Percentiles rank a stretch among this genome's conserved stretches.
Evolutionary conservation across 1,140 invertebrate species (phyloP).

Genomic region (Vanessa atalanta): DNA sequence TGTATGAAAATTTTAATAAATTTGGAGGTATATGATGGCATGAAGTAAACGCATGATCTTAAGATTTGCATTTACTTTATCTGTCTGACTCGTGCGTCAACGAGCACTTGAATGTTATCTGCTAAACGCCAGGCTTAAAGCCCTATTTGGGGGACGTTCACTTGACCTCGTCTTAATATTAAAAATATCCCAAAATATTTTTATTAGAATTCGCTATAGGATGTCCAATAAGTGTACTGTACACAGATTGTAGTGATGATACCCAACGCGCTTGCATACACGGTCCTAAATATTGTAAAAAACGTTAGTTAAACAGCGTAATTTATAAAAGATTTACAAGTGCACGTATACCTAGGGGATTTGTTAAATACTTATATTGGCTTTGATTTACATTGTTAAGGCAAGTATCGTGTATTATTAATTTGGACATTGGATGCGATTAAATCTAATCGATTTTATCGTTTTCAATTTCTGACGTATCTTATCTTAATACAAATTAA

Average conservation of each 20-base stretch:
- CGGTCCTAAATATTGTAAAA: too few relatives aligned
- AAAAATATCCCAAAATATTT: slow-evolving; percentile 1
- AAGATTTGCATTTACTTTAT: slow-evolving; percentile 19
- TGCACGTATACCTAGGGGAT: slow-evolving; percentile 15
- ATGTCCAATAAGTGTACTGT: too few relatives aligned
- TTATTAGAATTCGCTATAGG: too few relatives aligned
- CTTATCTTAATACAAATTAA: slow-evolving; percentile 56
- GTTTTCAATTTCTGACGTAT: slow-evolving; percentile 47
- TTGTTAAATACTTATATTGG: slow-evolving; percentile 29
- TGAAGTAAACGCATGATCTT: slow-evolving; percentile 8
- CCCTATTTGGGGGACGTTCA: neutral
- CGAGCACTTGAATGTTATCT: slow-evolving; percentile 18
- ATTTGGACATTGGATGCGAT: slow-evolving; percentile 39
- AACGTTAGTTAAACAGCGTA: too few relatives aligned
- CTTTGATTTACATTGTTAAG: slow-evolving; percentile 36
- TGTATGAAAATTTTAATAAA: neutral
- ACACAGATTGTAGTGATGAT: too few relatives aligned
- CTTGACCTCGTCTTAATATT: neutral
- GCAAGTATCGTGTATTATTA: slow-evolving; percentile 36
- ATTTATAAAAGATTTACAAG: neutral
- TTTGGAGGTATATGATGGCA: neutral
- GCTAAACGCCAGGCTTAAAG: slow-evolving; percentile 12
- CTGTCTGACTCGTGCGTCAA: slow-evolving; percentile 21
- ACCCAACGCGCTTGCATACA: too few relatives aligned
- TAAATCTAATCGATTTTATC: slow-evolving; percentile 48